Evolutionary conservation across 2,113 vertebrate genomes (phyloP), one percentile per base, ranked within the genome.

Genomic region (Dascyllus trimaculatus): DNA sequence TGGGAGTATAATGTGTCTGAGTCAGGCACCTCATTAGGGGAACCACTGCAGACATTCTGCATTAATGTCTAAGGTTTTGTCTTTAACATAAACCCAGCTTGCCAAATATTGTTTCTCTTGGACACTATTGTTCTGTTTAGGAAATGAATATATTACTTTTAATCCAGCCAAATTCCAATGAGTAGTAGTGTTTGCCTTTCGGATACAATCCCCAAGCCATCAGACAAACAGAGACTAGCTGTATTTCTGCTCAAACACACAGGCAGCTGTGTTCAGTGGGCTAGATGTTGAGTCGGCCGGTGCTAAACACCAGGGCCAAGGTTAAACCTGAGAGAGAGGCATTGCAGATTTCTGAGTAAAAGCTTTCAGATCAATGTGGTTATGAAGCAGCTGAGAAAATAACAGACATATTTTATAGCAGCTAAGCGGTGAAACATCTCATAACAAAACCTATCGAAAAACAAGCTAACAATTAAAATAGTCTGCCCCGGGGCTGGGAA

Each of bases 351-450:
- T 40, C 48, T 0, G 26, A 5, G 17, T 4, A 38, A 67, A 38
- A 40, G 4, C 19, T 51, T 51, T 68, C 8, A 35, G 1, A 11
- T 15, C 45, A 21, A 26, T 19, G 21, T 52, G 52, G 45, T 61
- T 60, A 52, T 46, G 19, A 26, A 54, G 46, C 69, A 78, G 69
- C 76, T 86, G 60, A 59, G 78, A 58, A 78, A 62, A 81, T 68
- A 78, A 46, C 29, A 14, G 70, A 32, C 38, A 48, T 70, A 59
- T 80, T 64, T 56, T 60, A 69, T 24, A 68, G 49, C 40, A 49
- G 56, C 24, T 71, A 58, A 76, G 72, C 2, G 3, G 32, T 38
- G 46, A 66, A 77, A 14, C n/a, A 46, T 49, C 8, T 62, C 24
- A 26, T 15, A 59, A 43, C 21, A 56, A 59, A 64, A 22, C 13